Base-by-base conservation (phyloP, 2,888 invertebrate genomes). In the Macrosiphum euphorbiae region DNA sequence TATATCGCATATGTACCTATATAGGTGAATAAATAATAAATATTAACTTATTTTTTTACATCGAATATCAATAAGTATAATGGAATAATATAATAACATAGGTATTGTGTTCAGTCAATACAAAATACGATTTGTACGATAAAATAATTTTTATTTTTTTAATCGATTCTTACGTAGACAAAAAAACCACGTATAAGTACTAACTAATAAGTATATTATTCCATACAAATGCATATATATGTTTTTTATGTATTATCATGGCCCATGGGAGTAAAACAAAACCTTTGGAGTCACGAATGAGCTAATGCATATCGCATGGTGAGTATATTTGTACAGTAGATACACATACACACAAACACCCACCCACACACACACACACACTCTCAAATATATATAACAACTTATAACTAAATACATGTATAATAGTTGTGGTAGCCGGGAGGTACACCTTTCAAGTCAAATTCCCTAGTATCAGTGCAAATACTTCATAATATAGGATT, bases 221-320 rank as follows among this genome's bases (percentile, higher is more conserved):
- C 35, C n/a, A 78, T n/a, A 78, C 0, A 78, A 20, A 35, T 20
- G 8, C 16, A 35, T 24, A 26, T 26, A n/a, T 50, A 87, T 47
- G n/a, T n/a, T 87, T 44, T 13, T 26, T 85, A 78, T 41, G 8
- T 84, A 91, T 52, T 84, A 41, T 41, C 91, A 55, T 44, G 44
- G 44, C 44, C 44, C 44, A 44, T 16, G 84, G 41, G 91, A 91
- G 26, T 85, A 20, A 7, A 84, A 84, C 84, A 28, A 84, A 85
- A 91, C 28, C 3, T n/a, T 26, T 20, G 28, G 44, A 55, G 91
- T 55, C 84, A 91, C 84, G 91, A 85, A 91, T 85, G 28, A 28
- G 55, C 55, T 84, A 91, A 91, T 91, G 91, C 55, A 52, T 55
- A 41, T 91, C 84, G 55, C n/a, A 20, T 85, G 41, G 41, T 91